Evolutionary conservation across 2,888 invertebrate genomes (phyloP).

Genomic region (Pherbina coryleti): DNA sequence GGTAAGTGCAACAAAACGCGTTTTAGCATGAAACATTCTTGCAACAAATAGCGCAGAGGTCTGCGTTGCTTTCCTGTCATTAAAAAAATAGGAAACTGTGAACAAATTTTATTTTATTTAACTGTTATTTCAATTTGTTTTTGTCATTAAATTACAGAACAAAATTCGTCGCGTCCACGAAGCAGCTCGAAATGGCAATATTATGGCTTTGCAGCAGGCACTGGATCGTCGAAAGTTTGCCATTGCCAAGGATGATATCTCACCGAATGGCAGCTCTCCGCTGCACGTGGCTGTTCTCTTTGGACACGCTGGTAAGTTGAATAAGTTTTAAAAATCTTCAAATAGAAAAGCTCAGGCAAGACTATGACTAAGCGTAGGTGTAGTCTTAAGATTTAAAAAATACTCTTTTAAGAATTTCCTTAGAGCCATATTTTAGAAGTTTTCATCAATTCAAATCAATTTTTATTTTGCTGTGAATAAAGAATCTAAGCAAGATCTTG

Average conservation of each 20-base stretch:
- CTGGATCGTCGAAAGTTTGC: constrained; percentile 92
- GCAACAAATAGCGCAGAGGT: background rate
- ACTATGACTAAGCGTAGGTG: too few relatives aligned
- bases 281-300: constrained; percentile 88
- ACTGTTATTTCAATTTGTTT: background rate
- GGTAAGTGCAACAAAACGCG: constrained; percentile 72
- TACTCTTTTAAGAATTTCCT: too few relatives aligned
- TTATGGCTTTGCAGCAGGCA: constrained; percentile 86
- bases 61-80: background rate
- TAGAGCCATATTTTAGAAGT: too few relatives aligned
- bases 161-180: constrained; percentile 91
- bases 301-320: constrained; percentile 79
- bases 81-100: background rate
- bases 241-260: constrained; percentile 85
- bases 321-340: background rate
- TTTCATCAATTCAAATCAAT: too few relatives aligned
- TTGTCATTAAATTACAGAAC: constrained; percentile 72
- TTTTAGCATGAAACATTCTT: background rate
- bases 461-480: too few relatives aligned
- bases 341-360: too few relatives aligned
- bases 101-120: background rate
- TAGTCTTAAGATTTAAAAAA: too few relatives aligned
- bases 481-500: too few relatives aligned
- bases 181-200: constrained; percentile 86
- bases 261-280: constrained; percentile 87